Conservation (phyloP, 2,888 invertebrate species). For the Eulithis prunata region DNA sequence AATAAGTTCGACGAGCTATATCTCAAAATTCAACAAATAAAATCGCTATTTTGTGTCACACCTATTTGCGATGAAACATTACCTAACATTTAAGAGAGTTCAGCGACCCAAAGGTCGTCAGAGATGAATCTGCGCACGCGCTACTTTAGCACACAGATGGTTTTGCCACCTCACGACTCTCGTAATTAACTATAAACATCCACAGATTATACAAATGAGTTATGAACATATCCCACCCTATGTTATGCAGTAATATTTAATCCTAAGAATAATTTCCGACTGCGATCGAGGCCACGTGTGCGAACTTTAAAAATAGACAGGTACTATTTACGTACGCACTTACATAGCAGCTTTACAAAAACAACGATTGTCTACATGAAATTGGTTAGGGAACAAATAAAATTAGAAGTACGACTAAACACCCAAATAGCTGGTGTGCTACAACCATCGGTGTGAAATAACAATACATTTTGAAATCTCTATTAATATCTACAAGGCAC, state of each 20-base stretch:
- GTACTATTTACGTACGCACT: conserved; percentile 40
- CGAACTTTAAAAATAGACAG: conserved; percentile 61
- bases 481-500: conserved; percentile 43
- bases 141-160: conserved; percentile 51
- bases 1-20: conserved; percentile 18
- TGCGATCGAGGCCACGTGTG: conserved; percentile 60
- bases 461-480: conserved; percentile 20
- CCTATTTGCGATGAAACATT: conserved; percentile 38
- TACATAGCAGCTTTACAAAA: conserved; percentile 55
- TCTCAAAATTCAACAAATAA: conserved; percentile 20
- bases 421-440: conserved; percentile 1
- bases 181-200: conserved; percentile 47
- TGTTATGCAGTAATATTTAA: conserved; percentile 51
- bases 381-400: conserved; percentile 44
- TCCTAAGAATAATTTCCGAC: conserved; percentile 54
- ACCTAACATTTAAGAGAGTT: conserved; percentile 56
- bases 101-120: conserved; percentile 60
- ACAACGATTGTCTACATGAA: conserved; percentile 50
- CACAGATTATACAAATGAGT: conserved; percentile 53
- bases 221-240: conserved; percentile 51
- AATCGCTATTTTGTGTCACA: conserved; percentile 37
- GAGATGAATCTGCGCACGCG: conserved; percentile 58
- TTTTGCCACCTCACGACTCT: conserved; percentile 43
- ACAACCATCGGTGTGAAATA: conserved; percentile 9
- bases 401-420: conserved; percentile 25